Evolutionary conservation across 2,888 invertebrate genomes (phyloP).

Genomic region (Keiferia lycopersicella): DNA sequence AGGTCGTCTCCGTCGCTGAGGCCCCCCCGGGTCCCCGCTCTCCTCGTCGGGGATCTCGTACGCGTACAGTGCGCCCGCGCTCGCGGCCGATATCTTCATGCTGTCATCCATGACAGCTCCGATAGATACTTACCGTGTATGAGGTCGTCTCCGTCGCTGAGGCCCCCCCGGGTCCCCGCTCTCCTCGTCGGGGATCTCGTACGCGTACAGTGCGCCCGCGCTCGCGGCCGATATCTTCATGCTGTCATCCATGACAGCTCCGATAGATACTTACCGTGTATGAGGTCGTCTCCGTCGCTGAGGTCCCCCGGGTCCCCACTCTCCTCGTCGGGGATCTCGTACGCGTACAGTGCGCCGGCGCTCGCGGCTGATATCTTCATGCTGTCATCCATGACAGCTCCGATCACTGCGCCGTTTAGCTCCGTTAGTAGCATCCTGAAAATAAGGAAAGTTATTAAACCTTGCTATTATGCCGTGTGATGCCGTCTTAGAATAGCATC

Average conservation of each 20-base stretch:
- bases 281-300: not conserved
- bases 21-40: not conserved
- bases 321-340: constrained; percentile 69
- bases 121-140: constrained; percentile 60
- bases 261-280: constrained; percentile 67
- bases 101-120: constrained; percentile 81
- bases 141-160: not conserved
- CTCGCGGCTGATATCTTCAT: constrained; percentile 72
- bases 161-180: constrained; percentile 14
- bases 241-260: constrained; percentile 49
- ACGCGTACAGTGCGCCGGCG: constrained; percentile 84
- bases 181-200: constrained; percentile 69
- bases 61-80: constrained; percentile 83
- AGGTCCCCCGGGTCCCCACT: not conserved
- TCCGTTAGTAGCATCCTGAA: constrained; percentile 86
- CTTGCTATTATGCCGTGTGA: no score
- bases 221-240: not conserved
- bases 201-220: constrained; percentile 84
- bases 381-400: constrained; percentile 78
- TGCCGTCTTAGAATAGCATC: no score
- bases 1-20: not conserved
- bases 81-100: constrained; percentile 71
- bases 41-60: constrained; percentile 75
- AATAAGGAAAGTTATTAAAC: no score
- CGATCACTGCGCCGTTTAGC: constrained; percentile 85